A percentile compares a stretch with the other conserved stretches of the same genome.
Conservation (phyloP, 2,113 vertebrate species). For the Progne subis region DNA sequence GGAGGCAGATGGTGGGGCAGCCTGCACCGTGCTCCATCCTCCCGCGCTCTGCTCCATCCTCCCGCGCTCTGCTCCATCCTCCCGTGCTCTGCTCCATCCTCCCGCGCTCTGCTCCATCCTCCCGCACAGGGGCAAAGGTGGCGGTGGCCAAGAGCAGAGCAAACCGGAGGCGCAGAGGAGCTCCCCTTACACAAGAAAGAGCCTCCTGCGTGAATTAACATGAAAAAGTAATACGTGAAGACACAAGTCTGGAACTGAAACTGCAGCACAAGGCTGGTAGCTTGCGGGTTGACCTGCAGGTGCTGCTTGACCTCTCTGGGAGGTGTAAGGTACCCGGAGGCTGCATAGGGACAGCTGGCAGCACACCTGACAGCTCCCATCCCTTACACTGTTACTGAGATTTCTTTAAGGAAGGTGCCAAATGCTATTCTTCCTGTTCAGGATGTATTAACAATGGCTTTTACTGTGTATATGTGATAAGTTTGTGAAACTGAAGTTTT, state of each 20-base stretch:
- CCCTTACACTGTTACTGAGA: background rate
- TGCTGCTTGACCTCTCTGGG: background rate
- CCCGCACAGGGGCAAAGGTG: background rate
- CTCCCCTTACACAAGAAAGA: background rate
- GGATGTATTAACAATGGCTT: background rate
- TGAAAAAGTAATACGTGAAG: background rate
- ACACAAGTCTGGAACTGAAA: background rate
- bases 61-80: fast-evolving
- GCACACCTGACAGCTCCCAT: background rate
- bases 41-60: background rate
- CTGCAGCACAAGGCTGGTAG: background rate
- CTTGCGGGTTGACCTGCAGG: background rate
- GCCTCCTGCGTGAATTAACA: background rate
- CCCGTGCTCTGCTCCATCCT: background rate
- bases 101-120: background rate
- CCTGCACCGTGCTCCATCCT: background rate
- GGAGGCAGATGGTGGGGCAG: background rate
- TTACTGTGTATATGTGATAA: background rate
- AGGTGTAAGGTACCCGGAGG: background rate
- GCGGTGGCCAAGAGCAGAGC: background rate
- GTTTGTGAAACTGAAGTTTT: background rate
- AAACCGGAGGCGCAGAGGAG: background rate
- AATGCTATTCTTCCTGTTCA: background rate
- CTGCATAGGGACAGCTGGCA: background rate
- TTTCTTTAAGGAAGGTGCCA: background rate